Evolutionary conservation across 2,888 invertebrate genomes (phyloP).

Genomic region (Rhingia campestris): DNA sequence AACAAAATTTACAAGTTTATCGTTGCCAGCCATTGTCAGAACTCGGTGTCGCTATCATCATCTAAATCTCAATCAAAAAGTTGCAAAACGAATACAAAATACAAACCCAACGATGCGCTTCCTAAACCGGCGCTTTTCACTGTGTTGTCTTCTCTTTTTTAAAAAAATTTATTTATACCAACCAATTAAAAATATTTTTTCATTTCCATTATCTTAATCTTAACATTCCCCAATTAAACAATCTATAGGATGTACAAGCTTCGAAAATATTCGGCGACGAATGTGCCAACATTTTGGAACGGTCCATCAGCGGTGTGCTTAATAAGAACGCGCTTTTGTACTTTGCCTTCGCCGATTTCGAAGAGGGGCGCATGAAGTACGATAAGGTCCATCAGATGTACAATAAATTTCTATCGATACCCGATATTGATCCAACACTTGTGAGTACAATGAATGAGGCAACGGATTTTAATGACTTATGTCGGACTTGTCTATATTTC

Average conservation of each 20-base stretch:
- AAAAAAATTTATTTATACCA: background rate
- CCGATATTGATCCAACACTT: conserved; percentile 97
- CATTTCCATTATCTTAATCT: conserved; percentile 22
- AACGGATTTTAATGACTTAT: no score
- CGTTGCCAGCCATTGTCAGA: no score
- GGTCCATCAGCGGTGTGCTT: conserved; percentile 94
- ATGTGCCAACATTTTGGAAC: conserved; percentile 96
- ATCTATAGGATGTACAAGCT: conserved; percentile 92
- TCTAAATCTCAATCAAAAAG: background rate
- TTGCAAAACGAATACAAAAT: conserved; percentile 45
- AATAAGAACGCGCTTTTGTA: conserved; percentile 96
- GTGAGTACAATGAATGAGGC: conserved; percentile 83
- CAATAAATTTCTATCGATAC: conserved; percentile 93
- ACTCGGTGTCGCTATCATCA: background rate
- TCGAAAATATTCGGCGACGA: conserved; percentile 97
- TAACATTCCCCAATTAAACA: conserved; percentile 40
- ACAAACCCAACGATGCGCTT: conserved; percentile 80
- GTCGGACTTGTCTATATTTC: conserved; percentile 66
- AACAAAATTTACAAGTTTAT: no score
- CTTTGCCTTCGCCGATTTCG: conserved; percentile 99
- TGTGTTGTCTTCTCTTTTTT: conserved; percentile 70
- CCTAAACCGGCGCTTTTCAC: conserved; percentile 77
- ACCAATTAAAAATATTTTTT: background rate
- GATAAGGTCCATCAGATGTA: conserved; percentile 98
- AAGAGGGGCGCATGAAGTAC: conserved; percentile 97